A percentile compares a stretch with the other conserved stretches of the same genome.
phyloP scores from a whole-genome alignment of 2,888 invertebrate species.

The Oligia fasciuncula region DNA sequence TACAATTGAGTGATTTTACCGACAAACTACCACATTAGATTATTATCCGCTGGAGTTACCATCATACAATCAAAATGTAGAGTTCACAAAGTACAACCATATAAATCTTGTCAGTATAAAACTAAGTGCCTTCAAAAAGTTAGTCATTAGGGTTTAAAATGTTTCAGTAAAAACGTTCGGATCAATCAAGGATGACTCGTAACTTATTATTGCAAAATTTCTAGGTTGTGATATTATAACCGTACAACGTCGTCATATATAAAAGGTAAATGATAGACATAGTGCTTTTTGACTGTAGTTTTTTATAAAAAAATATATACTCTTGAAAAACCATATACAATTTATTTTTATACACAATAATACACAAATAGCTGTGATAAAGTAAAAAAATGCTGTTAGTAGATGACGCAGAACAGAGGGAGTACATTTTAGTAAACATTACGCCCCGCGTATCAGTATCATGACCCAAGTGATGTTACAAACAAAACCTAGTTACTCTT shows the following conservation, averaged over 20 bases:
- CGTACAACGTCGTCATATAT: constrained; percentile 56
- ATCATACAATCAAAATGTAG: constrained; percentile 89
- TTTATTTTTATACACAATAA: constrained; percentile 66
- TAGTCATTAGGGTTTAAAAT: constrained; percentile 89
- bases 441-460: constrained; percentile 60
- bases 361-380: constrained; percentile 68
- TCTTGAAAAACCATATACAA: constrained; percentile 60
- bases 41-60: constrained; percentile 87
- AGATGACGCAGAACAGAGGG: constrained; percentile 36
- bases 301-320: constrained; percentile 55
- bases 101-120: constrained; percentile 87
- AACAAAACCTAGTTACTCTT: constrained; percentile 74
- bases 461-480: constrained; percentile 74
- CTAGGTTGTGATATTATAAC: constrained; percentile 81
- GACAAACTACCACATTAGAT: constrained; percentile 78
- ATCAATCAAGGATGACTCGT: constrained; percentile 69
- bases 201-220: constrained; percentile 76
- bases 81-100: constrained; percentile 87
- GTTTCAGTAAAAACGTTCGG: constrained; percentile 74
- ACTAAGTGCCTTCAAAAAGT: constrained; percentile 89
- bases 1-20: constrained; percentile 76
- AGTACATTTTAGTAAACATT: constrained; percentile 46
- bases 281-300: constrained; percentile 46
- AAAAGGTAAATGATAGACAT: constrained; percentile 40
- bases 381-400: constrained; percentile 49